Evolutionary conservation across 2,888 invertebrate genomes (phyloP).

Genomic region (Cheilosia scutellata): DNA sequence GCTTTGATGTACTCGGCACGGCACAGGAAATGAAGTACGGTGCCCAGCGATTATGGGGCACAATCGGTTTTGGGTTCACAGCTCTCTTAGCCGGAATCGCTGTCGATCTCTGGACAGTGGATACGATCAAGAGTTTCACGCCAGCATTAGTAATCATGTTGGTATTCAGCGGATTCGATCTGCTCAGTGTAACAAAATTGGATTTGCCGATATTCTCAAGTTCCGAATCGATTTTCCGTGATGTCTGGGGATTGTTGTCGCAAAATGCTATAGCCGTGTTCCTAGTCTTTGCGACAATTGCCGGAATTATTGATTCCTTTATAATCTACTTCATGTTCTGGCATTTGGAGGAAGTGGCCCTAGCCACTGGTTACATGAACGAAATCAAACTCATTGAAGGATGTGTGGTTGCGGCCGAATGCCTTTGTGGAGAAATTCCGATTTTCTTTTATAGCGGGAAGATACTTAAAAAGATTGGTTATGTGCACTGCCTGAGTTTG

Average conservation of each 20-base stretch:
- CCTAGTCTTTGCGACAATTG: slow-evolving; percentile 89
- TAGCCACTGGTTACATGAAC: slow-evolving; percentile 86
- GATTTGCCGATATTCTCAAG: slow-evolving; percentile 89
- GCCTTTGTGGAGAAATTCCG: slow-evolving; percentile 91
- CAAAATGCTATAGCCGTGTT: slow-evolving; percentile 89
- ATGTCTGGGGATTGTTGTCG: slow-evolving; percentile 87
- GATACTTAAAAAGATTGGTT: slow-evolving; percentile 91
- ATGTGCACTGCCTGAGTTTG: slow-evolving; percentile 90
- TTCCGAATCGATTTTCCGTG: slow-evolving; percentile 88
- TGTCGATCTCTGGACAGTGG: slow-evolving; percentile 88
- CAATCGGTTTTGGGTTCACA: slow-evolving; percentile 91
- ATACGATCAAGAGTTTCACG: slow-evolving; percentile 87
- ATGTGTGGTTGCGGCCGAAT: slow-evolving; percentile 91
- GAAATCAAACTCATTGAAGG: slow-evolving; percentile 92
- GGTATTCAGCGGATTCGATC: slow-evolving; percentile 87
- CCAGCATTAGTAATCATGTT: slow-evolving; percentile 90
- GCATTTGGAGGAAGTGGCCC: slow-evolving; percentile 92
- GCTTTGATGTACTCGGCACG: slow-evolving; percentile 93
- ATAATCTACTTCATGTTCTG: slow-evolving; percentile 93
- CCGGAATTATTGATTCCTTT: slow-evolving; percentile 92
- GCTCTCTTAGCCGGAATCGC: slow-evolving; percentile 89
- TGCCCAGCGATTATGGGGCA: slow-evolving; percentile 92
- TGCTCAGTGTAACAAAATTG: slow-evolving; percentile 86
- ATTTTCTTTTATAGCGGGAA: slow-evolving; percentile 90
- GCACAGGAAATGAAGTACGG: slow-evolving; percentile 89